Evolutionary conservation across 2,797 vertebrate genomes (phyloP), one percentile per base, ranked within the genome.

Genomic region (Chrysocyon brachyurus): DNA sequence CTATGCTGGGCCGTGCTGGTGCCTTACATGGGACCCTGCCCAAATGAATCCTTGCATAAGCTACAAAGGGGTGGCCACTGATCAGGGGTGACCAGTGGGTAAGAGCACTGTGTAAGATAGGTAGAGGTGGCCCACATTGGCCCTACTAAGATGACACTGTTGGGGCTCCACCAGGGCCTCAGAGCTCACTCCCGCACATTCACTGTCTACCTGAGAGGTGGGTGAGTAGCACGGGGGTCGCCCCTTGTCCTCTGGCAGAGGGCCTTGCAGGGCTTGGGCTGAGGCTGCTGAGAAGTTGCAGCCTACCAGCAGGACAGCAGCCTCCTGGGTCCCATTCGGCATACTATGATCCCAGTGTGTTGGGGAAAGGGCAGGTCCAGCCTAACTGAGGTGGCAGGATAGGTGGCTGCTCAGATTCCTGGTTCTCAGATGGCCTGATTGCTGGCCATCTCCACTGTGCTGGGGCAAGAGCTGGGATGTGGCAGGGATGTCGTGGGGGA

Each of bases 401-500:
- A 40, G 40, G 36, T 17, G 19, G 54, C 88, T 26, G 26, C 22
- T 70, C 57, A 70, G 0, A 1, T 28, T 73, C 52, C 61, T n/a
- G 2, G 40, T 11, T 33, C 21, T 63, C 57, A 46, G 40, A 46
- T 46, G 40, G 17, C 49, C 28, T 3, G 54, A 54, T 33, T n/a
- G 0, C 49, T 24, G 26, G 68, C 28, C 33, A 40, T 33, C 36
- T 79, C n/a, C 12, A 3, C 54, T 26, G 57, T 2, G 2, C 33
- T 82, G 2, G 24, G 68, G 3, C 0, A 6, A 72, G 85, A 70
- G 31, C 24, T 31, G 26, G 33, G 54, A 6, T 0, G 0, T 3
- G 12, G 14, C 12, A 3, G 40, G 6, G 70, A 2, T 0, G 0
- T 12, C 0, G 0, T 2, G 8, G 19, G 2, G 31, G 73, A 33